Base-by-base conservation (phyloP, 2,888 invertebrate genomes). In the Rugalucina vietnamica region DNA sequence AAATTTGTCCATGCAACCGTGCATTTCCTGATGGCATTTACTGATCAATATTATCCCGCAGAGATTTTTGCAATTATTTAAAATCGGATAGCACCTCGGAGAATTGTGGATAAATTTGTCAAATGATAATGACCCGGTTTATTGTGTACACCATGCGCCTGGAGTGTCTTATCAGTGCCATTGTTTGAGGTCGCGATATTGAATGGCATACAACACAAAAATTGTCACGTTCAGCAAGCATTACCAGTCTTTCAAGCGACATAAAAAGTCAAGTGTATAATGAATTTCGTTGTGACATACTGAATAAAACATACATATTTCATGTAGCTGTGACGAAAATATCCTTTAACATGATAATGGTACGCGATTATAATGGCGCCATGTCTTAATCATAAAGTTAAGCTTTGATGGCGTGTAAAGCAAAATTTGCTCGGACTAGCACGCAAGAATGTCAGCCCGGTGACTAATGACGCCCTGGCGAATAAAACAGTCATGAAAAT, bases 401-500 rank as follows among this genome's bases (percentile, higher is more conserved):
- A 65, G 34, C 34, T 34, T 65, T 34, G 34, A 65, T 65, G 65
- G 65, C 65, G 34, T 65, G 34, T 65, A 65, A 29, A 34, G 65
- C 34, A 12, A 65, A 65, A 65, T 65, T 65, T 65, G 21, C 65
- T 29, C 65, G 65, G 65, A 5, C 29, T 65, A 34, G 34, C 65
- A 65, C 65, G 65, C 65, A 65, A 32, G 10, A 65, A 65, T 65
- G 54, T 21, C 54, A 54, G n/a, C 8, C 21, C 54, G n/a, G 54
- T 54, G 54, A 54, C 54, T 54, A 54, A 54, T 54, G 65, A 21
- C 65, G 34, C 65, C 4, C 34, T 18, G 34, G 65, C 34, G 65
- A 65, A 65, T 65, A 34, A 65, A 65, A 65, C 65, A 65, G 65
- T 34, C 65, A 65, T 65, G 24, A 65, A 65, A 34, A 65, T 65